Base-by-base conservation (phyloP, 2,797 vertebrate genomes). In the Zonotrichia albicollis region DNA sequence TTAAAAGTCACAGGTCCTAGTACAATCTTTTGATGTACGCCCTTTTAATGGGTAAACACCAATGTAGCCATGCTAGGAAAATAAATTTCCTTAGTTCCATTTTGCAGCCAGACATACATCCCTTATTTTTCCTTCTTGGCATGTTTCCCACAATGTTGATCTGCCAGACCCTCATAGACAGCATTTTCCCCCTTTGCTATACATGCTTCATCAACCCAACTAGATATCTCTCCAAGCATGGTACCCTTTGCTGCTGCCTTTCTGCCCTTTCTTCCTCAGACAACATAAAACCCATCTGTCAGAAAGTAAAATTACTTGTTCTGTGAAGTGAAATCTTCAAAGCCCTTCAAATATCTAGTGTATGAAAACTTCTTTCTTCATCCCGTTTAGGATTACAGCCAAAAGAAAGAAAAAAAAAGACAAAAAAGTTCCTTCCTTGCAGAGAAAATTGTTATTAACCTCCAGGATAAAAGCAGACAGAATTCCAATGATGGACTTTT, bases 251-350 rank as follows among this genome's bases (percentile, higher is more conserved):
- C 93, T 94, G 86, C 89, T 91, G 94, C 93, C 94, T 96, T 75
- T 91, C 86, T 97, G 82, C 93, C 78, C 91, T 96, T 96, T 94
- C 80, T 96, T 96, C 85, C 83, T 94, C 89, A 86, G 83, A 75
- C 85, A 71, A 94, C 89, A 94, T 93, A 96, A 96, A 96, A 36
- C 65, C 89, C 89, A 90, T 92, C 96, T 95, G 75, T 87, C 78
- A 97, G 93, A 97, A 97, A 93, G 82, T 86, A 91, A 97, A 98
- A 98, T 98, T 96, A 97, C 96, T 95, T 91, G 68, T 86, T 95
- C 91, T 97, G 93, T 95, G 96, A 97, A 97, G 96, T 96, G 89
- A 96, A 87, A 92, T 97, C 96, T 97, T 98, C 96, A 97, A 97
- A 97, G 89, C 58, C 82, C 74, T 91, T 94, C 95, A 93, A 93